These are phyloP conservation scores for Anneissia japonica DNA, from an alignment of 35 echinoderm and acorn worm genomes.

Conservation along the genomic window DNA sequence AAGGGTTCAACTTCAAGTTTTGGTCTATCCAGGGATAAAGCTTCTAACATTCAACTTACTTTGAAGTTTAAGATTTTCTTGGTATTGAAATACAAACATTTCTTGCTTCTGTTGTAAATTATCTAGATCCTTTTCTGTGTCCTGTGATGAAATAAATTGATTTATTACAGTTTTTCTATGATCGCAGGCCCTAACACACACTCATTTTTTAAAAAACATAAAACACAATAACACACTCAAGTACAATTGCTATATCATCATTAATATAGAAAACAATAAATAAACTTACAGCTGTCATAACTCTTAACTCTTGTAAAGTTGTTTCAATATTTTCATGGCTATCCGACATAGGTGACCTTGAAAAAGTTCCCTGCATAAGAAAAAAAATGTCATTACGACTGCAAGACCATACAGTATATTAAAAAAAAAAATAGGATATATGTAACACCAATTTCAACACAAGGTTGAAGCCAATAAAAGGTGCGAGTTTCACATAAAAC, in stretches of 20 bases:
- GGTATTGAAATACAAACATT: slow-evolving; percentile 91
- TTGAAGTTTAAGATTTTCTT: slow-evolving; percentile 80
- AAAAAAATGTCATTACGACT: no score
- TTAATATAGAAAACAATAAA: not conserved
- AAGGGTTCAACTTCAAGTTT: no score
- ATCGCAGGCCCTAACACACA: no score
- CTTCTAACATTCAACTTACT: slow-evolving; percentile 28
- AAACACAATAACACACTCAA: no score
- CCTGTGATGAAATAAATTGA: slow-evolving; percentile 19
- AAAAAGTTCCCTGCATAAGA: not conserved
- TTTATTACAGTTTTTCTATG: no score
- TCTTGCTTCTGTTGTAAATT: slow-evolving; percentile 96
- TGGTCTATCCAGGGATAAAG: no score
- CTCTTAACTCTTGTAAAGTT: not conserved
- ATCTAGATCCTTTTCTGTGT: slow-evolving; percentile 72
- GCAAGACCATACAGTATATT: no score
- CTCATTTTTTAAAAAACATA: no score
- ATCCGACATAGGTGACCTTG: not conserved
- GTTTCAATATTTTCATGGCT: not conserved
- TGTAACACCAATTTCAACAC: no score
- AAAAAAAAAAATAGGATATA: no score
- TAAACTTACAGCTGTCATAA: not conserved
- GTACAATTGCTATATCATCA: not conserved
- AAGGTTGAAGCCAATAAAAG: no score
- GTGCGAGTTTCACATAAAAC: no score